Evolutionary conservation across 2,113 vertebrate genomes (phyloP).

Genomic region (Phocoena phocoena): DNA sequence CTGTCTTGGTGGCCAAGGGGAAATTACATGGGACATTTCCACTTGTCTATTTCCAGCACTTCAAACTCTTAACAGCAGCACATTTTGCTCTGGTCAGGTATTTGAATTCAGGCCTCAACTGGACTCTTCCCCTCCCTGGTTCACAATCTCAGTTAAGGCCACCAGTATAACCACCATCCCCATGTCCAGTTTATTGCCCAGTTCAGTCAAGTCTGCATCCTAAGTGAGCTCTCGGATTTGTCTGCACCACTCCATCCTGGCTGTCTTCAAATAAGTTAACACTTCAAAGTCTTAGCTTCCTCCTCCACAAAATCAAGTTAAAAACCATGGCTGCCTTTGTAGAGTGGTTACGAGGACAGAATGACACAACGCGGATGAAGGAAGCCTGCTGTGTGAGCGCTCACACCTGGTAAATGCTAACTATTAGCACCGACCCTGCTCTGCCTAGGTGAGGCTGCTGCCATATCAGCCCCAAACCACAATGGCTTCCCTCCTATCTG

Average conservation of each 20-base stretch:
- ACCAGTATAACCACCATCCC: neutral
- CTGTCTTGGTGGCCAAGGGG: neutral
- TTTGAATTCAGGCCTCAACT: neutral
- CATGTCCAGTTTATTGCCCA: neutral
- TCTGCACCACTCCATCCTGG: neutral
- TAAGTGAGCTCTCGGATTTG: neutral
- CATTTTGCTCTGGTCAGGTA: neutral
- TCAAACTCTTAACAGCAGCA: neutral
- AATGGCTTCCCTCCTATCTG: rapidly evolving
- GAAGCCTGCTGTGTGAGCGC: neutral
- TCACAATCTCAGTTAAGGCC: neutral
- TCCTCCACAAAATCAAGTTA: neutral
- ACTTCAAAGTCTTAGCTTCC: neutral
- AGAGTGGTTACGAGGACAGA: rapidly evolving
- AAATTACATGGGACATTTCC: neutral
- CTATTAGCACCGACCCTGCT: rapidly evolving
- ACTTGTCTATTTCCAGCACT: neutral
- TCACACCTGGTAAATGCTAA: rapidly evolving
- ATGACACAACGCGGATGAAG: neutral
- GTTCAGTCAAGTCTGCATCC: neutral
- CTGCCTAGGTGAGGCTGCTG: neutral
- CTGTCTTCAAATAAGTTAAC: neutral
- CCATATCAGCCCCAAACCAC: neutral
- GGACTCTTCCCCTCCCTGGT: neutral
- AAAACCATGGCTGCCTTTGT: neutral